Evolutionary conservation across 2,797 vertebrate species (phyloP).

Genomic region (Urocyon cinereoargenteus): DNA sequence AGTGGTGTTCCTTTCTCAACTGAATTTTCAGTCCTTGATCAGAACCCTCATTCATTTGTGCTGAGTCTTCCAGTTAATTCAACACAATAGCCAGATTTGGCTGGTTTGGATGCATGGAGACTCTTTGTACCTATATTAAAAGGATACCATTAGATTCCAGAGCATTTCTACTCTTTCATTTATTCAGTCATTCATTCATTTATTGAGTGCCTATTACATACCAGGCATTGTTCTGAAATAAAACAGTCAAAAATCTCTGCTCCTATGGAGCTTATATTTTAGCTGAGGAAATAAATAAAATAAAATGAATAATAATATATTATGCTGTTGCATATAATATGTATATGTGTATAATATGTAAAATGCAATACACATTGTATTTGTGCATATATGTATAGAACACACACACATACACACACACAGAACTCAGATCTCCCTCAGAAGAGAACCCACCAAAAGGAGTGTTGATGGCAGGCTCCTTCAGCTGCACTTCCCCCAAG

Average conservation of each 20-base stretch:
- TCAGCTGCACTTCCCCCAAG: neutral
- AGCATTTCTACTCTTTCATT: neutral
- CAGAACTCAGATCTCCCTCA: neutral
- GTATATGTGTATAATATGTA: neutral
- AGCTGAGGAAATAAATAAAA: neutral
- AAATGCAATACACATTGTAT: neutral
- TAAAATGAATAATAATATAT: neutral
- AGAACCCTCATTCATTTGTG: neutral
- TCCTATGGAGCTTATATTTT: neutral
- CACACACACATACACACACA: neutral
- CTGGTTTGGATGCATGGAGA: neutral
- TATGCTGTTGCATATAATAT: neutral
- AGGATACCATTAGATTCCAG: slow-evolving; percentile 8
- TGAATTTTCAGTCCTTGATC: neutral
- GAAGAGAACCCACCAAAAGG: neutral
- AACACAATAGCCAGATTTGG: neutral
- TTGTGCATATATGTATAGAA: too few relatives aligned
- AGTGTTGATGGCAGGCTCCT: neutral
- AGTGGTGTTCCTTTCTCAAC: neutral
- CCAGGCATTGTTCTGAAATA: slow-evolving; percentile 23
- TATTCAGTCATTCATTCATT: neutral
- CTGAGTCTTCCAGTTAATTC: neutral
- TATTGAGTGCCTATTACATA: neutral
- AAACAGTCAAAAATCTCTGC: slow-evolving; percentile 24
- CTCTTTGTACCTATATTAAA: neutral